Evolutionary conservation across 2,888 invertebrate species (phyloP), one percentile per base, ranked within the genome.

Genomic region (Thera britannica): DNA sequence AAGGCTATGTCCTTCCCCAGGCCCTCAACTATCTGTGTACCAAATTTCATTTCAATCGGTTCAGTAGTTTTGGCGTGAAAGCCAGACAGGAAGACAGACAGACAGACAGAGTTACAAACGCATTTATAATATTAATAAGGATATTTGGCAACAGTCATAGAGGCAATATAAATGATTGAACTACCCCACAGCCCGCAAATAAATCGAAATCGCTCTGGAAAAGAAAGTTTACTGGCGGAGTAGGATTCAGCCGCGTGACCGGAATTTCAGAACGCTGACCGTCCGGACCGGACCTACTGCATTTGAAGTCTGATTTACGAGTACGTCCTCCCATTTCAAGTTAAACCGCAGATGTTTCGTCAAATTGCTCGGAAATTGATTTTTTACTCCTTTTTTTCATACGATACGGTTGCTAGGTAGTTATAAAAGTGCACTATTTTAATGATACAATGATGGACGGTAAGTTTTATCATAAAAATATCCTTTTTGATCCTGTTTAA

Each of bases 221-320:
- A 65, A 58, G 61, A 68, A 68, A 68, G 64, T 68, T 68, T 68
- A 68, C 68, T 68, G 64, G 68, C 54, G 57, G 61, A 61, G 68
- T 61, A 44, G 68, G 68, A 68, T 68, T 68, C 58, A 49, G 64
- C 64, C 61, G 65, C 68, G 68, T 68, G 68, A 68, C 64, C 61
- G 68, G 68, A 68, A 68, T 68, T 68, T 61, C 23, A 57, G 64
- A 68, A 46, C 64, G 64, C 68, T 68, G 68, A 68, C 68, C 62
- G 62, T 56, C 23, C 23, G 23, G 23, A 23, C 38, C 64, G 61
- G 61, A 65, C 64, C 41, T 58, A 68, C 68, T 68, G 68, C 64
- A 68, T 68, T 68, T 68, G 64, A 68, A 65, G 64, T 61, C 64
- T 68, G 65, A 68, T 68, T 68, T 68, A 68, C 65, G 59, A 68